Conservation (phyloP, 2,797 vertebrate genomes). For the Botia almorhae region DNA sequence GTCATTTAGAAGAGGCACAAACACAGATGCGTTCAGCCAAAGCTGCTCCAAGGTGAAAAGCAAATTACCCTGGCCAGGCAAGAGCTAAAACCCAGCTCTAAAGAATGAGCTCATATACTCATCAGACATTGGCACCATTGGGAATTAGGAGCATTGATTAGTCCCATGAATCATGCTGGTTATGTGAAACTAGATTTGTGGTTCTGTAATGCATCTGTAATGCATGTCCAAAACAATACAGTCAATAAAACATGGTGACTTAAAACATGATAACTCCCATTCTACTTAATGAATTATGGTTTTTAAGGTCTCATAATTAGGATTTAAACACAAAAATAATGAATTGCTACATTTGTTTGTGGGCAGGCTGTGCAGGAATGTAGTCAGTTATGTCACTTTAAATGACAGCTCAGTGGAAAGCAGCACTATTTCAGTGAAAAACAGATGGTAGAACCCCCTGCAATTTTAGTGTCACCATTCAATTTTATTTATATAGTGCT, state of each 20-base stretch:
- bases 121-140: constrained; percentile 40
- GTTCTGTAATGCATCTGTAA: constrained; percentile 29
- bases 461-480: no score
- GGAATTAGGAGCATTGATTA: constrained; percentile 29
- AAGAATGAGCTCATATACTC: constrained; percentile 17
- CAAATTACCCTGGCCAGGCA: constrained; percentile 51
- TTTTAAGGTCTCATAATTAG: no score
- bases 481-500: no score
- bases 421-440: no score
- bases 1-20: constrained; percentile 71
- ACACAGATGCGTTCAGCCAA: constrained; percentile 55
- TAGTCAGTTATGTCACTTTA: no score
- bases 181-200: constrained; percentile 27
- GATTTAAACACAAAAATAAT: no score
- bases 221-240: constrained; percentile 10
- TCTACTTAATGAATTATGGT: no score
- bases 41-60: constrained; percentile 53
- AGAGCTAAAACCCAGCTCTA: constrained; percentile 33
- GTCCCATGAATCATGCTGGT: constrained; percentile 7
- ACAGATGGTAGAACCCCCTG: no score
- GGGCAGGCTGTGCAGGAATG: no score
- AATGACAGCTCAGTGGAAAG: no score
- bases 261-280: no score
- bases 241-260: not conserved
- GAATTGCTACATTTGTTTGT: no score